These are phyloP conservation scores for Acanthurus tractus DNA, from an alignment of 2,797 vertebrate genomes.

Conservation along the genomic window DNA sequence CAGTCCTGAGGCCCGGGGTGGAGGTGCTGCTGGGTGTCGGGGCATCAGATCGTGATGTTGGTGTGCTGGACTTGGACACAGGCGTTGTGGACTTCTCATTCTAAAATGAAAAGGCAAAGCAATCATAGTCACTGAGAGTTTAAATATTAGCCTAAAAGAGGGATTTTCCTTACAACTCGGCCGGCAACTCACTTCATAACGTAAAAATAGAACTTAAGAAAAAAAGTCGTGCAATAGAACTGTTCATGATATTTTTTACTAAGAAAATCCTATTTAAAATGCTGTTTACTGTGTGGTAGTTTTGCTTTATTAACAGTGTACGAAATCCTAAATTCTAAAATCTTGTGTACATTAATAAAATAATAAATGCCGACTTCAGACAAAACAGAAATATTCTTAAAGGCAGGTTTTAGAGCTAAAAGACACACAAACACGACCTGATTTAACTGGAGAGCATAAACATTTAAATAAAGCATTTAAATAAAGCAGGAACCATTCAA, in stretches of 20 bases:
- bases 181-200: too few species aligned
- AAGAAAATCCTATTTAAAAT: too few species aligned
- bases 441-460: background rate
- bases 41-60: constrained; percentile 92
- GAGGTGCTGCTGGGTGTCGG: constrained; percentile 93
- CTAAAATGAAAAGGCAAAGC: constrained; percentile 71
- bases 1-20: constrained; percentile 90
- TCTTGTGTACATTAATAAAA: too few species aligned
- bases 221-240: too few species aligned
- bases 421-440: background rate
- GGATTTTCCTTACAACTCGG: too few species aligned
- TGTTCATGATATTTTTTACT: too few species aligned
- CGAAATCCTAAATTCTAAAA: too few species aligned
- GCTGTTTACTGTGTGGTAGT: too few species aligned
- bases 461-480: background rate
- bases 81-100: constrained; percentile 96
- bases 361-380: background rate
- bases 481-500: background rate
- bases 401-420: background rate
- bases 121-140: background rate
- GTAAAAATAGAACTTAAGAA: too few species aligned
- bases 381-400: background rate
- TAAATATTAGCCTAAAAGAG: background rate
- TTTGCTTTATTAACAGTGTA: too few species aligned
- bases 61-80: constrained; percentile 94